These are phyloP conservation scores for Mesopsocus fuscifrons DNA, from an alignment of 2,888 invertebrate genomes.

Conservation along the genomic window DNA sequence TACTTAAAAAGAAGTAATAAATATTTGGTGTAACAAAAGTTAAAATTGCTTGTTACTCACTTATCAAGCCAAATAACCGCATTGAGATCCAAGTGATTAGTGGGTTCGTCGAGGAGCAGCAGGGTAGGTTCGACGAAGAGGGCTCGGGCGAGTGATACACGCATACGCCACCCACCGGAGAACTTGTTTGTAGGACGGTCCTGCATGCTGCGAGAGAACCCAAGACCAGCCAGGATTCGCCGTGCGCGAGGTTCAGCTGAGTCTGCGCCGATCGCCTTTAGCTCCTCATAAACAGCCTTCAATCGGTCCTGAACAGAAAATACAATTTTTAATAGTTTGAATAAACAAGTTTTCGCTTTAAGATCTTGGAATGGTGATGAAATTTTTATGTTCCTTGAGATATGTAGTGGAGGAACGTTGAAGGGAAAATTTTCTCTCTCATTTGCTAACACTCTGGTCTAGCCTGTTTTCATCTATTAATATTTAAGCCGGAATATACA, in stretches of 20 bases:
- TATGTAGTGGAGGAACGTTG: conserved; percentile 8
- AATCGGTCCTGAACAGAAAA: background rate
- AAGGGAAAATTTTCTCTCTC: conserved; percentile 3
- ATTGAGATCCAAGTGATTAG: conserved; percentile 54
- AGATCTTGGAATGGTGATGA: too few species aligned
- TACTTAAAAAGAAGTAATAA: too few species aligned
- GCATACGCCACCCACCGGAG: conserved; percentile 50
- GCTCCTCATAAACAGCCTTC: conserved; percentile 62
- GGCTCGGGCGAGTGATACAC: conserved; percentile 44
- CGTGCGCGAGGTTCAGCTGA: conserved; percentile 94
- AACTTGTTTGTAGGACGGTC: conserved; percentile 54
- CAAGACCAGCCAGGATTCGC: conserved; percentile 90
- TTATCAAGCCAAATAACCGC: conserved; percentile 99
- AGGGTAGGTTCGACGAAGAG: conserved; percentile 45
- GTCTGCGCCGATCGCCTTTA: conserved; percentile 93
- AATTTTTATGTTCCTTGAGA: too few species aligned
- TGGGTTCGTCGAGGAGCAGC: conserved; percentile 44
- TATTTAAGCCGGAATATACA: too few species aligned
- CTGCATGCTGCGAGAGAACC: conserved; percentile 55
- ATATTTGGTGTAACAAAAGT: too few species aligned
- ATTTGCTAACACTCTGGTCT: too few species aligned
- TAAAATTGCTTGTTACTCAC: too few species aligned
- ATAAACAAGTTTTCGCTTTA: conserved; percentile 14
- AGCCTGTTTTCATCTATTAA: too few species aligned
- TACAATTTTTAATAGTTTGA: too few species aligned